Percentiles rank a stretch among this genome's conserved stretches.
Evolutionary conservation across 2,113 vertebrate species (phyloP).

Genomic region (Equus quagga): DNA sequence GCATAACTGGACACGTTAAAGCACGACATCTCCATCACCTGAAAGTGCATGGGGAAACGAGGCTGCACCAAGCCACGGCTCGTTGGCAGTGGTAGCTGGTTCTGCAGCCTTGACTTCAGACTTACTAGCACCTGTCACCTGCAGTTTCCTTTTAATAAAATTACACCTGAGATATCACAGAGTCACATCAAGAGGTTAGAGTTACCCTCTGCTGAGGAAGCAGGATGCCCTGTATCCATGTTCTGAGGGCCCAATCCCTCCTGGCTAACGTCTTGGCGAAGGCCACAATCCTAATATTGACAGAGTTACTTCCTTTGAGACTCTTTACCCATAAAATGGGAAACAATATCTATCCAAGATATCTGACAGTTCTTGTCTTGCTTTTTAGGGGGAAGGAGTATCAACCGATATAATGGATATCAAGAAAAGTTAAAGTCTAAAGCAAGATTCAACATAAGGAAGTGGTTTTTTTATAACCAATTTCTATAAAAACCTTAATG

Average conservation of each 20-base stretch:
- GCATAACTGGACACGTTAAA: not conserved
- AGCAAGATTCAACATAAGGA: not conserved
- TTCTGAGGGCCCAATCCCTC: not conserved
- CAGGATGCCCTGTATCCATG: not conserved
- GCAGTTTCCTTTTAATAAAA: conserved; percentile 37
- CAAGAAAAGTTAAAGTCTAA: conserved; percentile 13
- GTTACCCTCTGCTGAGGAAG: not conserved
- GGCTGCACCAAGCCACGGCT: not conserved
- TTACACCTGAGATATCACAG: not conserved
- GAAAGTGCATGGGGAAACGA: not conserved
- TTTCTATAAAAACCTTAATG: not conserved
- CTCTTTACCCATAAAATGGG: not conserved
- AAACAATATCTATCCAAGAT: not conserved
- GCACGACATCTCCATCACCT: not conserved
- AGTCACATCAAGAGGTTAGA: not conserved
- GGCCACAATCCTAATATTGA: not conserved
- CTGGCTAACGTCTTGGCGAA: not conserved
- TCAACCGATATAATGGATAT: not conserved
- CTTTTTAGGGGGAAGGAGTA: not conserved
- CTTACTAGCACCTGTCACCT: conserved; percentile 22
- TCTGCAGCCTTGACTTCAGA: conserved; percentile 30
- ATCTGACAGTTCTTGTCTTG: not conserved
- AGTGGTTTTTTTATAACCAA: not conserved
- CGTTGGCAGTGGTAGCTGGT: not conserved
- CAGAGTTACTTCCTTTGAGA: not conserved